Conservation (phyloP, 2,113 vertebrate species). For the Ptilorrhoa leucosticta region DNA sequence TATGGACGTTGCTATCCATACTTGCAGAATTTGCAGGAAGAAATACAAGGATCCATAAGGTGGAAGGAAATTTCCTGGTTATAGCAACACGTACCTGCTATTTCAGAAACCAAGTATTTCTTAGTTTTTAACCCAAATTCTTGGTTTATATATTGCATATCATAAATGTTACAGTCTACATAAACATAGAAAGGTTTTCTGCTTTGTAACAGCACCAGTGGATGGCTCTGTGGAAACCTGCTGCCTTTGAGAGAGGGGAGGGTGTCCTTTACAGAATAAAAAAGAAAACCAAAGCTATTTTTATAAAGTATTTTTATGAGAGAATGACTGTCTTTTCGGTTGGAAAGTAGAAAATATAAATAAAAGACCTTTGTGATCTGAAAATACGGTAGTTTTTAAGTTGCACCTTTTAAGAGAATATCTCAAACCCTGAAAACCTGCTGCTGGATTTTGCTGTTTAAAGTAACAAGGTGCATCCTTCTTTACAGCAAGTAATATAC, state of each 20-base stretch:
- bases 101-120: background rate
- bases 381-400: conserved; percentile 10
- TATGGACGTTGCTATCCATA: background rate
- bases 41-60: background rate
- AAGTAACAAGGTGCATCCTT: background rate
- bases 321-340: background rate
- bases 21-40: background rate
- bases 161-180: background rate
- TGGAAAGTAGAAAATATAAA: conserved; percentile 12
- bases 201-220: background rate
- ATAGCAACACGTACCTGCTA: background rate
- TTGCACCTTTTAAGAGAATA: background rate
- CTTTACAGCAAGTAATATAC: background rate
- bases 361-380: background rate
- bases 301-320: conserved; percentile 30
- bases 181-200: background rate
- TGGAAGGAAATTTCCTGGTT: background rate
- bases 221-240: background rate
- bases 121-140: background rate
- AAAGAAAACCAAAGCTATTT: background rate
- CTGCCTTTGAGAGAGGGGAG: background rate
- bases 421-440: background rate
- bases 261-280: background rate
- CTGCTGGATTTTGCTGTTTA: background rate
- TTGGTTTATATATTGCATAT: background rate